Evolutionary conservation across 2,797 vertebrate genomes (phyloP).

Genomic region (Sylvia borin): DNA sequence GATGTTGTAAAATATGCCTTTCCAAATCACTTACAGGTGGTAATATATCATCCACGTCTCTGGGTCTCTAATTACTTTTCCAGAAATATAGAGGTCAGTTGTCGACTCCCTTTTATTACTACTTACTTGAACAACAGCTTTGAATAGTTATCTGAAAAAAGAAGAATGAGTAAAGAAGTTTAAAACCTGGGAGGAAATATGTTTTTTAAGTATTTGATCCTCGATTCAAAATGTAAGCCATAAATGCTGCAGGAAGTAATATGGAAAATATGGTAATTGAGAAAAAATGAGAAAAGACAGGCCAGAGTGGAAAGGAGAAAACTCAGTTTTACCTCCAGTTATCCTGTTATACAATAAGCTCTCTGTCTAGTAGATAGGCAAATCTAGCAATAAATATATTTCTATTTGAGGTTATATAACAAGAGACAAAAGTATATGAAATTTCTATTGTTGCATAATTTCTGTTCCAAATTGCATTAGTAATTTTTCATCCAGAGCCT

Average conservation of each 20-base stretch:
- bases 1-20: constrained; percentile 53
- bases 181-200: constrained; percentile 27
- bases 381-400: background rate
- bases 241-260: background rate
- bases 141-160: constrained; percentile 37
- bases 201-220: constrained; percentile 9
- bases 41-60: constrained; percentile 68
- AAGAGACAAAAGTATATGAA: background rate
- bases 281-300: constrained; percentile 24
- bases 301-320: background rate
- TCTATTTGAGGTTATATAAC: background rate
- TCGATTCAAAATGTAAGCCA: constrained; percentile 3
- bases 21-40: constrained; percentile 61
- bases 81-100: constrained; percentile 68
- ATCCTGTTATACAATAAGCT: background rate
- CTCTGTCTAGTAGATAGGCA: background rate
- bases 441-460: background rate
- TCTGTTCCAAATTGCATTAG: background rate
- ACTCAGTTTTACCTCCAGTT: background rate
- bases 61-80: constrained; percentile 68
- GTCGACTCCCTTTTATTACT: constrained; percentile 69
- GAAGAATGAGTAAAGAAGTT: constrained; percentile 26
- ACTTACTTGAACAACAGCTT: constrained; percentile 52
- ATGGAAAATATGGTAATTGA: constrained; percentile 14
- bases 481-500: background rate